phyloP scores from a whole-genome alignment of 2,888 invertebrate genomes.

The Hoplodrina ambigua region DNA sequence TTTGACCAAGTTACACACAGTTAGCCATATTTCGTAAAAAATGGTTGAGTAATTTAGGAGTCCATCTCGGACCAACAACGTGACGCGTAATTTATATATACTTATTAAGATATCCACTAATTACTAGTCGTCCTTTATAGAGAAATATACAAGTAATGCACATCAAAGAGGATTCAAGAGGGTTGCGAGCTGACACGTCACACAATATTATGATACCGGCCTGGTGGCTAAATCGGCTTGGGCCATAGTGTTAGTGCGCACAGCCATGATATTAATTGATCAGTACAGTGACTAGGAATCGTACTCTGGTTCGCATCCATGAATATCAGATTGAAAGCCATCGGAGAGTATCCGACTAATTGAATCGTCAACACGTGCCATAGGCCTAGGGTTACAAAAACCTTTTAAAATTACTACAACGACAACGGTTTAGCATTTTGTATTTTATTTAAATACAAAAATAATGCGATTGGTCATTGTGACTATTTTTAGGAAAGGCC shows the following conservation, averaged over 20 bases:
- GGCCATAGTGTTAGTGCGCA: neutral
- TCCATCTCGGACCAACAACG: too few species aligned
- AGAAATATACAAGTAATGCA: neutral
- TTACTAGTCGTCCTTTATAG: too few species aligned
- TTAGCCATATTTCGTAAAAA: too few species aligned
- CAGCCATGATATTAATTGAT: constrained; percentile 28
- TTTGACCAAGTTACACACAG: too few species aligned
- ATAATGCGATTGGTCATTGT: too few species aligned
- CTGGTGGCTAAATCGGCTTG: constrained; percentile 16
- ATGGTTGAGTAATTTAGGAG: too few species aligned
- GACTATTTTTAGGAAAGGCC: too few species aligned
- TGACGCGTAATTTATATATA: too few species aligned
- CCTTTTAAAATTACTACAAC: neutral
- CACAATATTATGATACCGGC: constrained; percentile 23
- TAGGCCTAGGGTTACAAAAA: neutral
- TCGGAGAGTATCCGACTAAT: neutral
- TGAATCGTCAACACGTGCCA: neutral
- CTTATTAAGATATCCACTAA: too few species aligned
- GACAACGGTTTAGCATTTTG: too few species aligned
- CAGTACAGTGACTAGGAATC: neutral
- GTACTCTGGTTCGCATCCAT: neutral
- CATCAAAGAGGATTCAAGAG: constrained; percentile 26
- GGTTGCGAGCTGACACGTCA: constrained; percentile 20
- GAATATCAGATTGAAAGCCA: constrained; percentile 5
- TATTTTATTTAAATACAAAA: too few species aligned